Evolutionary conservation across 35 echinoderm and acorn worm species (phyloP).

Genomic region (Lytechinus variegatus): DNA sequence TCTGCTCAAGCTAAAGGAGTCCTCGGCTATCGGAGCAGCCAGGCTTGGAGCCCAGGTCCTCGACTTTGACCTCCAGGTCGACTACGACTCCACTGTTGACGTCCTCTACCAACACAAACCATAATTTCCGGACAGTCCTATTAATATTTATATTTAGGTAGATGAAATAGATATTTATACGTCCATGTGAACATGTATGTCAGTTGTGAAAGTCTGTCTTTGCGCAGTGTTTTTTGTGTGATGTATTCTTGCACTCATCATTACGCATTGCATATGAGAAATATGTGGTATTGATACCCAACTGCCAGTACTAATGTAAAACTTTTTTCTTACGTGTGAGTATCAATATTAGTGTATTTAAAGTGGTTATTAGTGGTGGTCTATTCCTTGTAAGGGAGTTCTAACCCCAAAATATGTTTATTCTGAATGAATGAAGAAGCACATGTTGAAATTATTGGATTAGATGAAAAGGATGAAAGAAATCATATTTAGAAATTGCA

Average conservation of each 20-base stretch:
- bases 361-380: no score
- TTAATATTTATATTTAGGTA: neutral
- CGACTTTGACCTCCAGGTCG: slow-evolving; percentile 62
- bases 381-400: neutral
- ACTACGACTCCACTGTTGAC: slow-evolving; percentile 82
- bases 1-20: slow-evolving; percentile 69
- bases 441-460: no score
- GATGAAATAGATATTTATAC: neutral
- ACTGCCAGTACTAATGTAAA: neutral
- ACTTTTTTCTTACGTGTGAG: neutral
- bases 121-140: neutral
- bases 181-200: neutral
- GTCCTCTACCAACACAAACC: slow-evolving; percentile 27
- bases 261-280: neutral
- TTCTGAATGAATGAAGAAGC: no score
- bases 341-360: neutral
- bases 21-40: slow-evolving; percentile 85
- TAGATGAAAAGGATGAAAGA: no score
- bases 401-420: neutral
- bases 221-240: neutral
- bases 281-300: neutral
- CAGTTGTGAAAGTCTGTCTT: neutral
- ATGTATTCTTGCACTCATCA: neutral
- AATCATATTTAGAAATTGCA: no score
- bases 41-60: slow-evolving; percentile 79